These are phyloP conservation scores for Manduca sexta DNA, from an alignment of 1,140 invertebrate species.

Conservation along the genomic window DNA sequence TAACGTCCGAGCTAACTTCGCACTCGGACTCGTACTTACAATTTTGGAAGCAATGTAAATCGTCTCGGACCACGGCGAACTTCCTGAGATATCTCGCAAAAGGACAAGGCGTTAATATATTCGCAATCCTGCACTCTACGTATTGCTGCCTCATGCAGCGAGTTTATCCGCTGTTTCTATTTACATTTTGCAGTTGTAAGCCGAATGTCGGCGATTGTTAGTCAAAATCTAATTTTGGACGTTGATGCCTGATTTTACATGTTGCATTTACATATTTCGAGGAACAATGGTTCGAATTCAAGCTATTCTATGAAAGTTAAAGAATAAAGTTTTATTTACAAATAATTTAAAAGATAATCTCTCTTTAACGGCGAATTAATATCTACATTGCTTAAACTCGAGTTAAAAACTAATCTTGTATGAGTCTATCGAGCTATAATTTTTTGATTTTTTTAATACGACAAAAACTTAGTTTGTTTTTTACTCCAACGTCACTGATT, in stretches of 20 bases:
- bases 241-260: not conserved
- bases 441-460: too few species aligned
- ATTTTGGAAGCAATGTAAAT: constrained; percentile 71
- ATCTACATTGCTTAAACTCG: too few species aligned
- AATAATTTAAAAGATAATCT: too few species aligned
- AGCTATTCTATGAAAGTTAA: too few species aligned
- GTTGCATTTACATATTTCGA: too few species aligned
- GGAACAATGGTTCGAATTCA: too few species aligned
- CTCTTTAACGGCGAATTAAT: too few species aligned
- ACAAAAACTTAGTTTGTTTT: too few species aligned
- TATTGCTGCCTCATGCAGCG: constrained; percentile 63
- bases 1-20: constrained; percentile 8
- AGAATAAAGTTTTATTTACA: too few species aligned
- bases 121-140: constrained; percentile 57
- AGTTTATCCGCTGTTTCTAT: constrained; percentile 51
- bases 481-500: too few species aligned
- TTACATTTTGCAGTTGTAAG: constrained; percentile 49
- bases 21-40: constrained; percentile 27
- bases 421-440: too few species aligned
- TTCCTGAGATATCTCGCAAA: constrained; percentile 62
- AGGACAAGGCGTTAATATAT: constrained; percentile 72
- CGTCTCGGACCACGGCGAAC: constrained; percentile 53
- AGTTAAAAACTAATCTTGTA: too few species aligned
- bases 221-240: constrained; percentile 12
- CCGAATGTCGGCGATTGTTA: constrained; percentile 15